Evolutionary conservation across 1,140 invertebrate species (phyloP), one percentile per base, ranked within the genome.

Genomic region (Heterodera schachtii): DNA sequence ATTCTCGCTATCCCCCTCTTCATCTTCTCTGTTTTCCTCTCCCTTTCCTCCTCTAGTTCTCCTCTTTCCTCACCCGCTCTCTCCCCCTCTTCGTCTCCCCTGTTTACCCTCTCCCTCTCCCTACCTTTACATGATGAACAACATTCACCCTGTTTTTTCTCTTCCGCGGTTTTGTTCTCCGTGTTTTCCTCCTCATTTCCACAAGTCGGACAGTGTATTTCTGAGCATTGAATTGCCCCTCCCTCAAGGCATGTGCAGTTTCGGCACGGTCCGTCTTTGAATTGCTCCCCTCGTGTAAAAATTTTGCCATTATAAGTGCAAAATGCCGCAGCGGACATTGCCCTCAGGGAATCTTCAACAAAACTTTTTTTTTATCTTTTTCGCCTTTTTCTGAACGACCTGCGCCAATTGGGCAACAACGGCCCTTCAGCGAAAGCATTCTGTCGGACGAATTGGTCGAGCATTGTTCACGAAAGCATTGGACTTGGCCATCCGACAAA

Each of bases 341-440:
- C 43, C 19, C 19, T 31, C n/a, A 82, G 64, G 79, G 75, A 9
- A 49, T 79, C 57, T 60, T 52, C n/a, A 16, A 16, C 78, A 13
- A 21, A 3, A 75, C 7, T 49, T 41, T 21, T 2, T 64, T 57
- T 19, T 84, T 31, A 31, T 9, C 46, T 46, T 43, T 41, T 41
- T 43, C 31, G 31, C 31, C 31, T 31, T 31, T 31, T 44, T 47
- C 79, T 44, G 49, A 73, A 75, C n/a, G 19, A 83, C 84, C 83
- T 69, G 83, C 86, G 46, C 83, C 86, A 64, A 84, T 64, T 11
- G 84, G 79, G 76, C 83, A 84, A 79, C 83, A 84, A 16, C 73
- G 43, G 19, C 82, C 83, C 57, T 84, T 84, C 57, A 84, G 75
- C 21, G 80, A 67, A 41, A 84, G 75, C 44, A 74, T 69, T 43